Percentiles rank a stretch among this genome's conserved stretches.
These are phyloP conservation scores for Papilio helenus DNA, from an alignment of 1,140 invertebrate species.

Conservation along the genomic window DNA sequence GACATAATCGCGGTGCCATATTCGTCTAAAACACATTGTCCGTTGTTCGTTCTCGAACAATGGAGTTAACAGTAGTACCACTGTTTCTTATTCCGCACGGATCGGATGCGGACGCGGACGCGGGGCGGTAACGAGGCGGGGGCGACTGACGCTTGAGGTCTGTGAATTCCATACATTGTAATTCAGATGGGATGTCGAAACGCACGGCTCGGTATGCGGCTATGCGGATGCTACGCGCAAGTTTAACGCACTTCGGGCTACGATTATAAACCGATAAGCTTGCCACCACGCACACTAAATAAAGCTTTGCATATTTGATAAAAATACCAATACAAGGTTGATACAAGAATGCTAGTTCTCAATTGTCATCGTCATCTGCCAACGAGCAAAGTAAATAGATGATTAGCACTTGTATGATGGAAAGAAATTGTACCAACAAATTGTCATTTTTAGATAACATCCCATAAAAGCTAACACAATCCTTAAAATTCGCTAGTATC, in stretches of 20 bases:
- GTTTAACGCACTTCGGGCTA: constrained; percentile 64
- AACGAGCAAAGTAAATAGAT: neutral
- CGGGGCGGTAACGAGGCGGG: constrained; percentile 65
- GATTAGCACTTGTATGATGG: too few species aligned
- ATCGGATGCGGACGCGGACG: constrained; percentile 76
- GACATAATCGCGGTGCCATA: constrained; percentile 80
- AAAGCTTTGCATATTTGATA: constrained; percentile 29
- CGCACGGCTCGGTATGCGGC: constrained; percentile 77
- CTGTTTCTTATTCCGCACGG: constrained; percentile 82
- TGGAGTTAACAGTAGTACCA: constrained; percentile 76
- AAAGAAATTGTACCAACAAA: too few species aligned
- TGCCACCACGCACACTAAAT: constrained; percentile 35
- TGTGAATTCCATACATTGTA: constrained; percentile 80
- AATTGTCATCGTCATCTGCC: neutral
- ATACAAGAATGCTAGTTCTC: neutral
- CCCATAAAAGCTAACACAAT: too few species aligned
- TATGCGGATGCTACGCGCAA: constrained; percentile 69
- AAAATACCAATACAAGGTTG: constrained; percentile 18
- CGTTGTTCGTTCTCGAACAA: constrained; percentile 73
- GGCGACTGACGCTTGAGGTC: constrained; percentile 62
- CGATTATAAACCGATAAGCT: constrained; percentile 44
- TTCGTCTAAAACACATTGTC: constrained; percentile 80
- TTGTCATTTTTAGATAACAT: too few species aligned
- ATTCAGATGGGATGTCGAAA: constrained; percentile 80
- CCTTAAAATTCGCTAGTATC: too few species aligned